Evolutionary conservation across 2,888 invertebrate species (phyloP).

Genomic region (Eurytoma californica): DNA sequence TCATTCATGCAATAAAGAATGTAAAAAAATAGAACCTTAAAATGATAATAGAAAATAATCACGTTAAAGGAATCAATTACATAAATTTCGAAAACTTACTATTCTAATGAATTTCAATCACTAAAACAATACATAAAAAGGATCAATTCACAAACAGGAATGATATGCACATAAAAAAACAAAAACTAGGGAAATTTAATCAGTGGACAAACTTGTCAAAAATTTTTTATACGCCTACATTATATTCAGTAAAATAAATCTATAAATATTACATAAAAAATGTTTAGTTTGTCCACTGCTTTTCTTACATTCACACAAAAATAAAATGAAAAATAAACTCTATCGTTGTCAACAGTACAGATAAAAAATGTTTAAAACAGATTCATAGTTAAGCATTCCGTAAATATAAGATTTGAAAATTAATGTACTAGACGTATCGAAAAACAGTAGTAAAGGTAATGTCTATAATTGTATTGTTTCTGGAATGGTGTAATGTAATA

Average conservation of each 20-base stretch:
- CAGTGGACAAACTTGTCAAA: conserved; percentile 34
- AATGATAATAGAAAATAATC: conserved; percentile 31
- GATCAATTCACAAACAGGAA: conserved; percentile 10
- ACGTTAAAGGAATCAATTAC: conserved; percentile 26
- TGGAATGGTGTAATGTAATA: conserved; percentile 33
- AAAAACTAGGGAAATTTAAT: conserved; percentile 47
- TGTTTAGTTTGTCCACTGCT: conserved; percentile 31
- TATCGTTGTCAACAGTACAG: conserved; percentile 16
- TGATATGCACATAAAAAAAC: conserved; percentile 27
- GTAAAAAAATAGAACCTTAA: conserved; percentile 17
- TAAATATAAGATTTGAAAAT: conserved; percentile 32
- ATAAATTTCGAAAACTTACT: conserved; percentile 19
- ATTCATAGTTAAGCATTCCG: conserved; percentile 17
- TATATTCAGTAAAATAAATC: background rate
- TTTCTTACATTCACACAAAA: conserved; percentile 33
- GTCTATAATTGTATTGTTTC: conserved; percentile 29
- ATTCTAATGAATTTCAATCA: conserved; percentile 27
- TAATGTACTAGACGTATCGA: conserved; percentile 21
- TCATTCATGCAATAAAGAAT: conserved; percentile 45
- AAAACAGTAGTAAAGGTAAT: conserved; percentile 32
- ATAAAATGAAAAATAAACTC: conserved; percentile 42
- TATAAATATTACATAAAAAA: background rate
- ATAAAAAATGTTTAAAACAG: conserved; percentile 33
- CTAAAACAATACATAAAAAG: conserved; percentile 25
- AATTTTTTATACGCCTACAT: background rate